Percentiles rank a stretch among this genome's conserved stretches.
Conservation (phyloP, 2,888 invertebrate genomes). For the Prostheceraeus crozeri region DNA sequence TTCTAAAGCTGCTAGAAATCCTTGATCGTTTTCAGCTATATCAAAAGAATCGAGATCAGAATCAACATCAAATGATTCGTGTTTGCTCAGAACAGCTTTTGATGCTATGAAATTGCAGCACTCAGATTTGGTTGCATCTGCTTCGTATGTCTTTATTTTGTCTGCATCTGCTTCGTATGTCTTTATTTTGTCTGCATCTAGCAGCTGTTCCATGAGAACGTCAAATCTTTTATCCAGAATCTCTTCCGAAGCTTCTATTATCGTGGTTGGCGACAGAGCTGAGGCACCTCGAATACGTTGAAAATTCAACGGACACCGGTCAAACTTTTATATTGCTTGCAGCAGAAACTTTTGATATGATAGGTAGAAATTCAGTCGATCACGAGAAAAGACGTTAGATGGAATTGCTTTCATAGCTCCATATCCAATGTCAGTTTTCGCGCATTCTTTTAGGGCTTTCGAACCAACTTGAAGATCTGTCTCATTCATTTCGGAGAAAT, state of each 20-base stretch:
- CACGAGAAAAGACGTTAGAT: too few species aligned
- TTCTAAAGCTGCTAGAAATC: conserved; percentile 2
- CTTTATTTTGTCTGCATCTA: neutral
- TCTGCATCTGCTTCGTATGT: neutral
- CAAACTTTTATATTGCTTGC: neutral
- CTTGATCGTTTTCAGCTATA: neutral
- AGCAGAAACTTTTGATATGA: too few species aligned
- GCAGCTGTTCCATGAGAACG: conserved; percentile 15
- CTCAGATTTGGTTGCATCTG: too few species aligned
- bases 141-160: too few species aligned
- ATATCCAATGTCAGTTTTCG: too few species aligned
- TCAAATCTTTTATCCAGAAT: conserved; percentile 3
- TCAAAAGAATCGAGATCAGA: neutral
- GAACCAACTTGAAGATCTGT: too few species aligned
- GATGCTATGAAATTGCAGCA: conserved; percentile 5
- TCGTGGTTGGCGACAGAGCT: neutral
- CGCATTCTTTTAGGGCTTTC: too few species aligned
- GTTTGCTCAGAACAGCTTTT: neutral
- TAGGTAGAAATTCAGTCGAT: too few species aligned
- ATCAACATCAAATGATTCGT: conserved; percentile 5
- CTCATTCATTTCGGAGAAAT: too few species aligned
- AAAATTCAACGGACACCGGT: conserved; percentile 9
- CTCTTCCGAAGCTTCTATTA: neutral
- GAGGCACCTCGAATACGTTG: neutral
- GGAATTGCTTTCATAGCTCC: too few species aligned